These are phyloP conservation scores for Ctenopoma kingsleyae DNA, from an alignment of 2,797 vertebrate genomes.

Conservation along the genomic window DNA sequence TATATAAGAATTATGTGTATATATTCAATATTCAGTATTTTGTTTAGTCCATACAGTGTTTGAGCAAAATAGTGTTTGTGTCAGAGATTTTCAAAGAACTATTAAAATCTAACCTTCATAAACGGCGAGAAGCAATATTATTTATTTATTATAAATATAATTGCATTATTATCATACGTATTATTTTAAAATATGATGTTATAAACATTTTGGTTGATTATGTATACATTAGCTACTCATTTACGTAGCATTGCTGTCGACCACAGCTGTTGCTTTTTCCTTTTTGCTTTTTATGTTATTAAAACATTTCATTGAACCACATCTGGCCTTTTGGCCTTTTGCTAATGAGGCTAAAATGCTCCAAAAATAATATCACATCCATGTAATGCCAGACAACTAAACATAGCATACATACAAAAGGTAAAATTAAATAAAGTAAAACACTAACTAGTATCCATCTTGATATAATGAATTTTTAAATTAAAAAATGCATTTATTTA, in stretches of 20 bases:
- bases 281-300: background rate
- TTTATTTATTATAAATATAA: background rate
- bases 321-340: background rate
- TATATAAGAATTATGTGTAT: no score
- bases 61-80: background rate
- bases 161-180: background rate
- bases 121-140: background rate
- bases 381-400: background rate
- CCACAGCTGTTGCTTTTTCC: no score
- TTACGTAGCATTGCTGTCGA: background rate
- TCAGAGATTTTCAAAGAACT: background rate
- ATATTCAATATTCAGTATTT: background rate
- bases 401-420: background rate
- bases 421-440: background rate
- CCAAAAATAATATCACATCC: background rate
- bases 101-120: background rate
- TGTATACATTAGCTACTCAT: background rate
- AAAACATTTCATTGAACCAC: background rate
- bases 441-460: background rate
- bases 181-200: background rate
- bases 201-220: background rate
- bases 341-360: background rate
- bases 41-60: background rate
- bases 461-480: background rate
- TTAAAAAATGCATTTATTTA: no score